Evolutionary conservation across 2,113 vertebrate genomes (phyloP).

Genomic region (Ptilorrhoa leucosticta): DNA sequence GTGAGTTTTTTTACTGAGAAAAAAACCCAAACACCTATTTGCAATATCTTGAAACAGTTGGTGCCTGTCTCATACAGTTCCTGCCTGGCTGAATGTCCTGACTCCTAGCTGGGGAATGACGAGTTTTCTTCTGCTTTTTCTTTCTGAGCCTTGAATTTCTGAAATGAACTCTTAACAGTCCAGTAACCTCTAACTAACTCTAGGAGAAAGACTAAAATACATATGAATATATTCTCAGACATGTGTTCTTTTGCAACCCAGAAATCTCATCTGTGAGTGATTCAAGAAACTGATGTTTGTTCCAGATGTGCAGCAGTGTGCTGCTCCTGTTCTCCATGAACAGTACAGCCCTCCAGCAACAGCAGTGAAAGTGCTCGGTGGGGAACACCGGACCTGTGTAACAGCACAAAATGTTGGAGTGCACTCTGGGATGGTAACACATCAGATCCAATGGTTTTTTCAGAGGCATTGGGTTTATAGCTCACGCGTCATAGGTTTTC

Average conservation of each 20-base stretch:
- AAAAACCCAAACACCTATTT: background rate
- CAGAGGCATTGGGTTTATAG: rapidly evolving
- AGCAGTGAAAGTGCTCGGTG: rapidly evolving
- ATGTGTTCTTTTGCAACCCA: background rate
- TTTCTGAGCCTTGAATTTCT: background rate
- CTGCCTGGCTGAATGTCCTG: background rate
- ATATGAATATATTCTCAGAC: background rate
- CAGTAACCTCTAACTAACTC: background rate
- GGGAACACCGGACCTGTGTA: background rate
- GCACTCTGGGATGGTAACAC: background rate
- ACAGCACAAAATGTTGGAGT: background rate
- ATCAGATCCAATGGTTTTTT: background rate
- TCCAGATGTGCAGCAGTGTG: background rate
- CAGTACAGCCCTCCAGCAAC: constrained; percentile 7
- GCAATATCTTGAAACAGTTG: background rate
- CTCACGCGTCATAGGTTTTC: background rate
- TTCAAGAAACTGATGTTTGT: background rate
- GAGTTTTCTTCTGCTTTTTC: background rate
- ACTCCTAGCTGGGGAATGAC: background rate
- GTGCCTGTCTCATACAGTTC: background rate
- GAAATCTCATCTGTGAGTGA: background rate
- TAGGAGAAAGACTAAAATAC: background rate
- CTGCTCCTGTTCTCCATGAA: background rate
- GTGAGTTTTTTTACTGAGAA: background rate
- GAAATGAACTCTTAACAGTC: background rate